phyloP scores from a whole-genome alignment of 2,888 invertebrate species.

The Myathropa florea region DNA sequence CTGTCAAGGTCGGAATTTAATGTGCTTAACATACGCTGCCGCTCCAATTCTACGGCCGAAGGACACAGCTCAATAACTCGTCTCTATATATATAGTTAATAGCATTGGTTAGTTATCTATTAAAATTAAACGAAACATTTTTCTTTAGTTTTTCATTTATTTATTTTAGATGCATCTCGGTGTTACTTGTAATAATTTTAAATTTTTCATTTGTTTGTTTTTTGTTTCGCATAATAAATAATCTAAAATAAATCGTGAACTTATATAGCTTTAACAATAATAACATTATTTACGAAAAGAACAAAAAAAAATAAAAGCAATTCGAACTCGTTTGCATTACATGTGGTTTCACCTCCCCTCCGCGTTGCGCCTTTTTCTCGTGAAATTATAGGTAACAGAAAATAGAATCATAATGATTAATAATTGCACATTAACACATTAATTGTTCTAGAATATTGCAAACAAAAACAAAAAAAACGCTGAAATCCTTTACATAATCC shows the following conservation, averaged over 20 bases:
- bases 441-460: slow-evolving; percentile 42
- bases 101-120: too few relatives aligned
- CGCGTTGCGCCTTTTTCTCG: neutral
- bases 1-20: too few relatives aligned
- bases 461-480: neutral
- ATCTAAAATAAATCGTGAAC: slow-evolving; percentile 63
- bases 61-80: too few relatives aligned
- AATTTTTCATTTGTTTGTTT: slow-evolving; percentile 4
- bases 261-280: slow-evolving; percentile 62
- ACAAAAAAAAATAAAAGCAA: slow-evolving; percentile 5
- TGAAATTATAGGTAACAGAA: slow-evolving; percentile 37
- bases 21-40: too few relatives aligned
- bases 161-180: slow-evolving; percentile 62
- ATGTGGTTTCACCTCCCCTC: slow-evolving; percentile 8
- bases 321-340: slow-evolving; percentile 30
- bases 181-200: slow-evolving; percentile 57
- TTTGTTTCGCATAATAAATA: slow-evolving; percentile 66
- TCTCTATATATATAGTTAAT: too few relatives aligned
- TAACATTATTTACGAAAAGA: slow-evolving; percentile 54
- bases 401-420: slow-evolving; percentile 33
- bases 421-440: slow-evolving; percentile 60
- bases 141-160: slow-evolving; percentile 12
- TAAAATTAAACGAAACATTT: neutral
- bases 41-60: too few relatives aligned
- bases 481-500: neutral